Percentiles rank a stretch among this genome's conserved stretches.
Conservation (phyloP, 2,888 invertebrate species). For the Stenolophus ochropezus region DNA sequence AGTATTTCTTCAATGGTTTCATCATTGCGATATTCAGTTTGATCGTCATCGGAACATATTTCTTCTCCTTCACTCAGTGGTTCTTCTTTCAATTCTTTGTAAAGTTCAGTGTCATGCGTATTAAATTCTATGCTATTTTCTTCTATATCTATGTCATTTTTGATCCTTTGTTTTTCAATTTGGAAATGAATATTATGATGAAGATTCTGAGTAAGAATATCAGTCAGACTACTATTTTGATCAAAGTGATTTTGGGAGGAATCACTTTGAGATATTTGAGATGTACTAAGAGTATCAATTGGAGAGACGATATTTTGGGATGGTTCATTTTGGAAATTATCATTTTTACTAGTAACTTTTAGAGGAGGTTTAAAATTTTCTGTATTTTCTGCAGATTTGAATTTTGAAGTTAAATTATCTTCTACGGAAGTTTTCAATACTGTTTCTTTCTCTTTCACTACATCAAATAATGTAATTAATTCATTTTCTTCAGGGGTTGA, state of each 20-base stretch:
- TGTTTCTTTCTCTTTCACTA: background rate
- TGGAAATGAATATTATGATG: background rate
- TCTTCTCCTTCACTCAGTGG: background rate
- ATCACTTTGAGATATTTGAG: too few relatives aligned
- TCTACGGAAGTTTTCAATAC: background rate
- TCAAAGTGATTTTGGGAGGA: too few relatives aligned
- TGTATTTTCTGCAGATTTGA: background rate
- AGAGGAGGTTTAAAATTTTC: too few relatives aligned
- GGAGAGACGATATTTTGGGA: background rate
- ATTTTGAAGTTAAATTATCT: background rate
- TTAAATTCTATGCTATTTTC: background rate
- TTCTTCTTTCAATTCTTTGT: background rate
- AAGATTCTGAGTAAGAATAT: background rate
- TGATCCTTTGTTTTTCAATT: background rate
- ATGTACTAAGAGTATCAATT: too few relatives aligned
- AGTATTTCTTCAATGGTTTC: background rate
- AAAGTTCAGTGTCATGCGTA: background rate
- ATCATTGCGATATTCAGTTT: background rate
- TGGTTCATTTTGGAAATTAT: background rate
- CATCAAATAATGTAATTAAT: background rate
- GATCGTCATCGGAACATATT: background rate
- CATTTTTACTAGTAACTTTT: background rate
- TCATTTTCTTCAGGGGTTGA: background rate
- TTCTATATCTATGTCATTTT: background rate
- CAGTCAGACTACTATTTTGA: background rate